A percentile compares a stretch with the other conserved stretches of the same genome.
These are phyloP conservation scores for Triplophysa tibetana DNA, from an alignment of 2,113 vertebrate species.

Conservation along the genomic window DNA sequence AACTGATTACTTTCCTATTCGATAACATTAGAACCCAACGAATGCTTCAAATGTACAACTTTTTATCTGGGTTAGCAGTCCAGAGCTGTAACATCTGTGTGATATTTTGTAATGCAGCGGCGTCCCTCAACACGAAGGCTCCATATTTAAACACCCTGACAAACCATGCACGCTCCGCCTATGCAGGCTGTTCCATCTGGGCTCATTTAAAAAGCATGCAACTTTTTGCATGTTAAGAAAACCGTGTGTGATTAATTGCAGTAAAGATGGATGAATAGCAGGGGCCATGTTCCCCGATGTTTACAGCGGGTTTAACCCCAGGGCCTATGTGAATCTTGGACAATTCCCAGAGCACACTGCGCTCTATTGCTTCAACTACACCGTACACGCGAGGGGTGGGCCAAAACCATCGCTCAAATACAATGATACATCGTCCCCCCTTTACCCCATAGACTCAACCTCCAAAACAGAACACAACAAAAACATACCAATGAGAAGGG, in stretches of 20 bases:
- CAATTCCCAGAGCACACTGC: slow-evolving; percentile 21
- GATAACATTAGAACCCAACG: too few species aligned
- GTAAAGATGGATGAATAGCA: slow-evolving; percentile 32
- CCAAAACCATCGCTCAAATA: slow-evolving; percentile 27
- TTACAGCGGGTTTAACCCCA: slow-evolving; percentile 40
- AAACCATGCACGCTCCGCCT: not conserved
- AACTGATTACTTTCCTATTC: too few species aligned
- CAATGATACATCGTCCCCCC: not conserved
- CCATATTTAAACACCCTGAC: slow-evolving; percentile 4
- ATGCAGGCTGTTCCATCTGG: slow-evolving; percentile 11
- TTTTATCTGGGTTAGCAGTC: too few species aligned
- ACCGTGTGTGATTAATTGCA: slow-evolving; percentile 23
- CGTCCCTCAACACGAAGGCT: not conserved
- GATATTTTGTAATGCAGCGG: slow-evolving; percentile 12
- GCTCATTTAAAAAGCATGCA: slow-evolving; percentile 1
- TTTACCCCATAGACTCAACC: slow-evolving; percentile 18
- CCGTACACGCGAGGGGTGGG: slow-evolving; percentile 14
- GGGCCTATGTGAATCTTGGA: slow-evolving; percentile 33
- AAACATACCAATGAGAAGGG: slow-evolving; percentile 26
- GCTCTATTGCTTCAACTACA: slow-evolving; percentile 1
- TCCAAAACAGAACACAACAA: slow-evolving; percentile 20
- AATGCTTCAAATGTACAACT: too few species aligned
- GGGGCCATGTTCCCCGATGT: slow-evolving; percentile 19
- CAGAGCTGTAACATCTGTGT: not conserved
- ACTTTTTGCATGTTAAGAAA: slow-evolving; percentile 13